These are phyloP conservation scores for Megalops atlanticus DNA, from an alignment of 2,113 vertebrate genomes.

Conservation along the genomic window DNA sequence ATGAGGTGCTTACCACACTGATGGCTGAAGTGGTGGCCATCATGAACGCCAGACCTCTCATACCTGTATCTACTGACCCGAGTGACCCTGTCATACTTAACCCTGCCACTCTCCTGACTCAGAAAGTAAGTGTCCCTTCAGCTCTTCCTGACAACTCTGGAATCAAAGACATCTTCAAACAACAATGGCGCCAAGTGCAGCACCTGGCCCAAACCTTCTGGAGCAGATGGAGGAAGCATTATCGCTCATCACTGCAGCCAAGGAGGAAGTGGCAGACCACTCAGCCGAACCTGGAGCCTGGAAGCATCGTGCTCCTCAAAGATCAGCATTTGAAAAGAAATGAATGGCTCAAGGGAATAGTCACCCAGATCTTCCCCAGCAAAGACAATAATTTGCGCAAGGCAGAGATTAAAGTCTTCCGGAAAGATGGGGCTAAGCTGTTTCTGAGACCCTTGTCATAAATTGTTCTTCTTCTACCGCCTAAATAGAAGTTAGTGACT, in stretches of 20 bases:
- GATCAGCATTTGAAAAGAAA: neutral
- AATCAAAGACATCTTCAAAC: neutral
- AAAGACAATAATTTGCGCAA: neutral
- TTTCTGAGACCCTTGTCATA: slow-evolving; percentile 7
- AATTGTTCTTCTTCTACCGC: too few species aligned
- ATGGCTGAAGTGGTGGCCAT: neutral
- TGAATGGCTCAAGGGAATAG: neutral
- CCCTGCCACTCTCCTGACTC: slow-evolving; percentile 13
- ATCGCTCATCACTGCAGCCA: slow-evolving; percentile 15
- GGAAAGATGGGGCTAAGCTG: neutral
- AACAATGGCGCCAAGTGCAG: neutral
- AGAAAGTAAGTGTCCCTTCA: neutral
- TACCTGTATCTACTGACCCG: slow-evolving; percentile 10
- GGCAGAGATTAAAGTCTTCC: neutral
- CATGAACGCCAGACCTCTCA: slow-evolving; percentile 23
- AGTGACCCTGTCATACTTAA: slow-evolving; percentile 7
- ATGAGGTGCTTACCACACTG: slow-evolving; percentile 1
- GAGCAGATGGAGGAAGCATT: slow-evolving; percentile 9
- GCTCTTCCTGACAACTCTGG: neutral
- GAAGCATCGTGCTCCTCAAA: neutral
- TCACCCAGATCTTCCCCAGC: neutral
- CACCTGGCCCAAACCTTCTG: neutral
- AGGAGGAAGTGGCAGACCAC: slow-evolving; percentile 21
- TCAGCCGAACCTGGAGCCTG: neutral
- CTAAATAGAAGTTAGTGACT: too few species aligned